Evolutionary conservation across 2,888 invertebrate species (phyloP).

Genomic region (Laothoe populi): DNA sequence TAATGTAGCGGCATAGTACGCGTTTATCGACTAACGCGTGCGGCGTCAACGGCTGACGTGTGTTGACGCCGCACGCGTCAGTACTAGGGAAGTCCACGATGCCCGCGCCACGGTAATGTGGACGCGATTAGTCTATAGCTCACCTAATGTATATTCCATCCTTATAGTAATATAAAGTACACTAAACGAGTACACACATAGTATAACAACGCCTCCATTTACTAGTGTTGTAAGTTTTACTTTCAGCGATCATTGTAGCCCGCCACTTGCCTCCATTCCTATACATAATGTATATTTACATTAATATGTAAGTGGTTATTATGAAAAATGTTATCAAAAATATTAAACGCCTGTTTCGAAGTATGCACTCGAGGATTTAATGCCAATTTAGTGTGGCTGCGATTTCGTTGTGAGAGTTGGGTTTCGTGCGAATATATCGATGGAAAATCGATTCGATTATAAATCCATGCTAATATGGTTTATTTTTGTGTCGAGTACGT

Average conservation of each 20-base stretch:
- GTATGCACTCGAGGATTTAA: constrained; percentile 70
- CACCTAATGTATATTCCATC: constrained; percentile 85
- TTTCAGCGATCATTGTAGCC: constrained; percentile 64
- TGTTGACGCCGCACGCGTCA: neutral
- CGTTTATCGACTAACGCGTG: constrained; percentile 49
- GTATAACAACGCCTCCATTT: constrained; percentile 69
- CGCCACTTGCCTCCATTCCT: constrained; percentile 74
- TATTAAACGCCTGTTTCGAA: constrained; percentile 60
- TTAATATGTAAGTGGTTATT: constrained; percentile 62
- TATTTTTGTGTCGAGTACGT: neutral
- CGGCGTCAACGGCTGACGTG: neutral
- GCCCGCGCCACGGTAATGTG: constrained; percentile 48
- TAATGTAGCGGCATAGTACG: constrained; percentile 65
- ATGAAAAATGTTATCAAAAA: constrained; percentile 55
- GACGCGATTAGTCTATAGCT: constrained; percentile 67
- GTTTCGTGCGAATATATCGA: neutral
- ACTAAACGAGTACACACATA: constrained; percentile 75
- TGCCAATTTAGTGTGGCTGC: constrained; percentile 56
- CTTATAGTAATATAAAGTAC: constrained; percentile 79
- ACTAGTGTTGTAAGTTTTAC: constrained; percentile 73
- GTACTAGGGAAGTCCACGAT: constrained; percentile 62
- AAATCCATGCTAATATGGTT: neutral
- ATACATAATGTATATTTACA: constrained; percentile 75
- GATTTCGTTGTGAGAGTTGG: constrained; percentile 48
- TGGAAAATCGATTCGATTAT: neutral